These are phyloP conservation scores for Sebastes ruberrimus DNA, from an alignment of 2,797 vertebrate species.

Conservation along the genomic window DNA sequence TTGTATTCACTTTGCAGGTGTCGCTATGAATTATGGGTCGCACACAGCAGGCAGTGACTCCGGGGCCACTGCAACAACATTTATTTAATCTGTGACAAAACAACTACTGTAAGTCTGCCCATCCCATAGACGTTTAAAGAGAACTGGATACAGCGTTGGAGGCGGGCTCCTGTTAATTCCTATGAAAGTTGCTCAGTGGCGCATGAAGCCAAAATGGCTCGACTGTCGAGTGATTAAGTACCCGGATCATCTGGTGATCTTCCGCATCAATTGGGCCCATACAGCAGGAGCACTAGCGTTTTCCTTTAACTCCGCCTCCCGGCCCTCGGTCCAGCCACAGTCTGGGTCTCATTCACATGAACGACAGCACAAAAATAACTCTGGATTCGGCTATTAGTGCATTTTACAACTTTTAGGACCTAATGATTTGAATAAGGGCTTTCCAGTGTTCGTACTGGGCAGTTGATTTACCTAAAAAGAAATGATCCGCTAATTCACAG, in stretches of 20 bases:
- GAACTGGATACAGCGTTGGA: background rate
- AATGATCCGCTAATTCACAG: no score
- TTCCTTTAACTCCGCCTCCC: background rate
- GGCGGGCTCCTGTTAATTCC: background rate
- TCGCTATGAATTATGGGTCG: conserved; percentile 11
- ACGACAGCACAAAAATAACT: no score
- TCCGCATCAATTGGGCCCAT: background rate
- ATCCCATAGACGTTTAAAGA: background rate
- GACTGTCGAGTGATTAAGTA: no score
- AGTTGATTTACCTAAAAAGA: no score
- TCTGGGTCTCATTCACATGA: background rate
- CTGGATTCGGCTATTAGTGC: no score
- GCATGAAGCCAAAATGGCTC: background rate
- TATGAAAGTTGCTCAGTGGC: background rate
- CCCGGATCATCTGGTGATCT: background rate
- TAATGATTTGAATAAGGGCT: no score
- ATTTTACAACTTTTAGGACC: no score
- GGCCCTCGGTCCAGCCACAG: background rate
- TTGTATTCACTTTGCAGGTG: conserved; percentile 9
- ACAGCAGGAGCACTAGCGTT: background rate
- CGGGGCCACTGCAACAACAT: background rate
- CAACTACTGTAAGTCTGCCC: background rate
- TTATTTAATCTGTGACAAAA: conserved; percentile 17
- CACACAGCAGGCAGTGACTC: background rate
- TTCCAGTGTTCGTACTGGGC: no score